phyloP scores from a whole-genome alignment of 2,113 vertebrate species.

The Grallaria varia region DNA sequence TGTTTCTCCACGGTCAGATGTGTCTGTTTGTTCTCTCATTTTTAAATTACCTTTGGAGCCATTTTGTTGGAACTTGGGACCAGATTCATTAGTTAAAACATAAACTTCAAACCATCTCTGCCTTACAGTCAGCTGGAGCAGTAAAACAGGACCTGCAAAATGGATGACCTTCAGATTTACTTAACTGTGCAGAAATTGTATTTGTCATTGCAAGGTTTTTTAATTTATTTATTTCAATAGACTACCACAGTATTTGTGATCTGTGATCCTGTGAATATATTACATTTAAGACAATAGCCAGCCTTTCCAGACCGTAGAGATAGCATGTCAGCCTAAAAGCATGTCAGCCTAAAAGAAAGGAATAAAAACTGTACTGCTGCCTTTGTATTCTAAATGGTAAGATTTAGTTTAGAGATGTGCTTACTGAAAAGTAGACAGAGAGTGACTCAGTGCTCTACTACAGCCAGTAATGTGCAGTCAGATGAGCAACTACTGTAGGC shows the following conservation, averaged over 20 bases:
- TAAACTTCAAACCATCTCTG: not conserved
- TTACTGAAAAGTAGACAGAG: not conserved
- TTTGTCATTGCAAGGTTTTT: conserved; percentile 3
- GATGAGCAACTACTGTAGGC: conserved; percentile 8
- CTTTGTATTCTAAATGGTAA: not conserved
- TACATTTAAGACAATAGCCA: not conserved
- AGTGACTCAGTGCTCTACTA: not conserved
- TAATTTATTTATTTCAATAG: not conserved
- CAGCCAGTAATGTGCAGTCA: not conserved
- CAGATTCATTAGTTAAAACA: conserved; percentile 43
- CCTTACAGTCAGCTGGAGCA: not conserved
- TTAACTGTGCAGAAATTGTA: not conserved
- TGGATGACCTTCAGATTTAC: not conserved
- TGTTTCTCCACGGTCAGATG: conserved; percentile 2
- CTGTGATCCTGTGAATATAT: not conserved
- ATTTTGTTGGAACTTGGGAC: not conserved
- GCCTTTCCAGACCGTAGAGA: not conserved
- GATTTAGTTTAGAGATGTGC: not conserved
- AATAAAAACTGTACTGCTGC: not conserved
- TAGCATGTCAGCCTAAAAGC: not conserved
- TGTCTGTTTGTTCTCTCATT: not conserved
- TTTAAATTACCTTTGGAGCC: conserved; percentile 54
- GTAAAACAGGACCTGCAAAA: conserved; percentile 19
- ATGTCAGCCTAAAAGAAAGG: not conserved
- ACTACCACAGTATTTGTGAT: not conserved